These are phyloP conservation scores for Aleiodes testaceus DNA, from an alignment of 2,888 invertebrate species.

Conservation along the genomic window DNA sequence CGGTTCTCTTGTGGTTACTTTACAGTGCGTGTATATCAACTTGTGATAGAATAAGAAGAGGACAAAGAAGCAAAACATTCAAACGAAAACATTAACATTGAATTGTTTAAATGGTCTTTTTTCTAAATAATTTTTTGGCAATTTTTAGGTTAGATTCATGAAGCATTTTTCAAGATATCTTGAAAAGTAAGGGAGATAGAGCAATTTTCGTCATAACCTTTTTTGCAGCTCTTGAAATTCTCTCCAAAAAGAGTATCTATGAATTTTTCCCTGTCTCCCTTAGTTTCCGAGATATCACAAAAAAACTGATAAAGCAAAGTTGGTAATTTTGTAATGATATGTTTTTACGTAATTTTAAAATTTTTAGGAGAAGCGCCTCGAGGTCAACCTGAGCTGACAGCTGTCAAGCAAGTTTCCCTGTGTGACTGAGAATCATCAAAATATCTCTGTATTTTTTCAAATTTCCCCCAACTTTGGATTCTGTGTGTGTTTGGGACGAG, in stretches of 20 bases:
- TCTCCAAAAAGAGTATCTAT: no score
- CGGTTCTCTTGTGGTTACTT: slow-evolving; percentile 23
- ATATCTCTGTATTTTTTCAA: no score
- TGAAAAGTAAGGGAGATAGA: no score
- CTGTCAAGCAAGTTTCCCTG: slow-evolving; percentile 36
- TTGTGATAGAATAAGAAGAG: background rate
- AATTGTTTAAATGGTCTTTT: background rate
- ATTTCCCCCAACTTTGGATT: no score
- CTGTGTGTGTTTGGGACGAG: background rate
- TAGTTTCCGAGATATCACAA: no score
- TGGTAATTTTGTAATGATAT: background rate
- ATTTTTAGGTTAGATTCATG: background rate
- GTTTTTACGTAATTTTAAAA: background rate
- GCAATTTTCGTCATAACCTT: no score
- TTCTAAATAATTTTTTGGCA: background rate
- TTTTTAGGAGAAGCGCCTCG: background rate
- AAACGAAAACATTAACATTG: slow-evolving; percentile 5
- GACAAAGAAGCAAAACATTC: slow-evolving; percentile 28
- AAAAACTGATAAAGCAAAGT: no score
- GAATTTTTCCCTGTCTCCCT: no score
- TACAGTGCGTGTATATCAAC: no score
- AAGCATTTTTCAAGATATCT: no score
- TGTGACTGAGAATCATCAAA: background rate
- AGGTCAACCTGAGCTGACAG: slow-evolving; percentile 28
- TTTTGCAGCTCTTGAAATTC: no score